These are phyloP conservation scores for Hymenopus coronatus DNA, from an alignment of 2,888 invertebrate species.

Conservation along the genomic window DNA sequence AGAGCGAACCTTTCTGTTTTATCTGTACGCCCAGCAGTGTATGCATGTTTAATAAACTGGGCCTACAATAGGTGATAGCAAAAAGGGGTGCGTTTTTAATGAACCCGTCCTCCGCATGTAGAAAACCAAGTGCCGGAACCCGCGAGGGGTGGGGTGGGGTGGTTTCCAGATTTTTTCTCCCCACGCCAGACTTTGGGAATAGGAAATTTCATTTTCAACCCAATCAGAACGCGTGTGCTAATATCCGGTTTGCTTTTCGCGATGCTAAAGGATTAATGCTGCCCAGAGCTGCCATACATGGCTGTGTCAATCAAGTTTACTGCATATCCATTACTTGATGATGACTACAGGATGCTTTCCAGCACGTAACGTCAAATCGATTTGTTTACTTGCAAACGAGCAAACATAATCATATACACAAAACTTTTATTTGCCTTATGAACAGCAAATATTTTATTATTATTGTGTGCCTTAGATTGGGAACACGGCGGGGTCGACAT, in stretches of 20 bases:
- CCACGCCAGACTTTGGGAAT: background rate
- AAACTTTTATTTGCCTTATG: no score
- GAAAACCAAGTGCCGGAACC: background rate
- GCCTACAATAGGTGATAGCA: background rate
- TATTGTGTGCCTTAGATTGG: no score
- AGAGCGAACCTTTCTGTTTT: background rate
- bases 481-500: no score
- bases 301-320: background rate
- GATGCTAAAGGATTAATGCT: background rate
- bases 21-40: background rate
- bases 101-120: background rate
- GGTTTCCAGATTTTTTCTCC: background rate
- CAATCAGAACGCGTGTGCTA: background rate
- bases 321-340: background rate
- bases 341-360: background rate
- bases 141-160: background rate
- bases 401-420: no score
- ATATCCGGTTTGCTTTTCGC: background rate
- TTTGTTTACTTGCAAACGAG: no score
- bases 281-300: background rate
- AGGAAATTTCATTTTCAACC: slow-evolving; percentile 11
- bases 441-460: no score
- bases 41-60: slow-evolving; percentile 16
- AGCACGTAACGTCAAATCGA: no score
- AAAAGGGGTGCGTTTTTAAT: slow-evolving; percentile 4